Percentiles rank a stretch among this genome's conserved stretches.
Evolutionary conservation across 1,140 invertebrate genomes (phyloP).

Genomic region (Hirudo medicinalis): DNA sequence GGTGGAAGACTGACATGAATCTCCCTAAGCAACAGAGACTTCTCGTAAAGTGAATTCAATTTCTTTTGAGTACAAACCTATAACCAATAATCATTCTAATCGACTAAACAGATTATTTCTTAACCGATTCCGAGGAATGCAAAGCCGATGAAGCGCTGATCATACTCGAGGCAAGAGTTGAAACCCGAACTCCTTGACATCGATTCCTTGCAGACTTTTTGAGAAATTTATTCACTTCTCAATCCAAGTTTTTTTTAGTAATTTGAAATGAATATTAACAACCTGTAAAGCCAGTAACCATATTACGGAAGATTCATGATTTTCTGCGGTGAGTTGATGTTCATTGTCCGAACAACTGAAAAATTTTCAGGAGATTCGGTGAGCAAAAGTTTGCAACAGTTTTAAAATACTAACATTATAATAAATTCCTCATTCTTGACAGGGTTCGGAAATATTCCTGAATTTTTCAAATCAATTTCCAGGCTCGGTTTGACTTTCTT

Average conservation of each 20-base stretch:
- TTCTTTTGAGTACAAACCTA: not conserved
- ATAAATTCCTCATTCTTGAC: conserved; percentile 40
- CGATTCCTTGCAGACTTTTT: not conserved
- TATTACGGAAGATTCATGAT: conserved; percentile 43
- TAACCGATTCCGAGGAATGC: not conserved
- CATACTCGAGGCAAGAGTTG: not conserved
- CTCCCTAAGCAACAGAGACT: not conserved
- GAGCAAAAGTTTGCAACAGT: not conserved
- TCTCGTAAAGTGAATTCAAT: not conserved
- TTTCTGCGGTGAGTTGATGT: conserved; percentile 39
- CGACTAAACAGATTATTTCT: not conserved
- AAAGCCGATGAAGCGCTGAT: not conserved
- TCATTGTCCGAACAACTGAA: conserved; percentile 38
- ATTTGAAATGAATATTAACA: not conserved
- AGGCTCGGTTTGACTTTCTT: conserved; percentile 28
- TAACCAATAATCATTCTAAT: not conserved
- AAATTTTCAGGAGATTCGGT: not conserved
- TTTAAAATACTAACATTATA: conserved; percentile 35
- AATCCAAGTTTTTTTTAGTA: too few relatives aligned
- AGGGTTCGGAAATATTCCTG: conserved; percentile 38
- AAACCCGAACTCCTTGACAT: not conserved
- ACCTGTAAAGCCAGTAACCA: conserved; percentile 42
- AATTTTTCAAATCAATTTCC: conserved; percentile 32
- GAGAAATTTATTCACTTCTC: too few relatives aligned
- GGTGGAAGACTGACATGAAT: not conserved